Percentiles rank a stretch among this genome's conserved stretches.
These are phyloP conservation scores for Amphilophus citrinellus DNA, from an alignment of 2,113 vertebrate genomes.

Conservation along the genomic window DNA sequence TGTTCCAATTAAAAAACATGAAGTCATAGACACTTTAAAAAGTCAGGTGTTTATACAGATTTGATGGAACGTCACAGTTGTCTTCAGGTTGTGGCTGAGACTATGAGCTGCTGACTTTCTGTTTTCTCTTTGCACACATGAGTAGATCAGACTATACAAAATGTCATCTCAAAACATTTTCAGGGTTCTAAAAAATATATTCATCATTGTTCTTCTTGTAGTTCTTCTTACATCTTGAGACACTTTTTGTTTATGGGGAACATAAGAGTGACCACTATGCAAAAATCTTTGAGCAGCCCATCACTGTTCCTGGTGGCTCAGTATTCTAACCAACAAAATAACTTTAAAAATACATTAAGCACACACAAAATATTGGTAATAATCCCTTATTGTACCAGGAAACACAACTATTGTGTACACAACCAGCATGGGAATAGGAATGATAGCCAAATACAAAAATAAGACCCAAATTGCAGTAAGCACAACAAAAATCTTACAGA, in stretches of 20 bases:
- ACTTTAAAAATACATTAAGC: not conserved
- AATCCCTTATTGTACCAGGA: not conserved
- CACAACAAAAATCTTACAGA: not conserved
- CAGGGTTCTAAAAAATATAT: not conserved
- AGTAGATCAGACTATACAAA: not conserved
- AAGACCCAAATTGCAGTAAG: not conserved
- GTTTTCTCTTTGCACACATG: not conserved
- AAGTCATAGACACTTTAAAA: not conserved
- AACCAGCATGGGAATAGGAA: not conserved
- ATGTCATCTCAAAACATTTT: not conserved
- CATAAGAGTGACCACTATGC: not conserved
- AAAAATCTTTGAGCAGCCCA: not conserved
- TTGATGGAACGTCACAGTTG: not conserved
- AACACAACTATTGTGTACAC: not conserved
- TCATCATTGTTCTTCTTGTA: not conserved
- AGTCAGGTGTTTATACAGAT: not conserved
- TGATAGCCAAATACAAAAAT: constrained; percentile 8
- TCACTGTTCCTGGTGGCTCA: not conserved
- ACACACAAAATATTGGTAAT: not conserved
- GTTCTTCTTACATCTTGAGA: not conserved
- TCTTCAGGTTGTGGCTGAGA: not conserved
- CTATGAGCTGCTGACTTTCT: not conserved
- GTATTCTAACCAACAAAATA: not conserved
- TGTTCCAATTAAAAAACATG: not conserved
- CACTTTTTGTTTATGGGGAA: not conserved